Evolutionary conservation across 2,113 vertebrate genomes (phyloP).

Genomic region (Burhinus bistriatus): DNA sequence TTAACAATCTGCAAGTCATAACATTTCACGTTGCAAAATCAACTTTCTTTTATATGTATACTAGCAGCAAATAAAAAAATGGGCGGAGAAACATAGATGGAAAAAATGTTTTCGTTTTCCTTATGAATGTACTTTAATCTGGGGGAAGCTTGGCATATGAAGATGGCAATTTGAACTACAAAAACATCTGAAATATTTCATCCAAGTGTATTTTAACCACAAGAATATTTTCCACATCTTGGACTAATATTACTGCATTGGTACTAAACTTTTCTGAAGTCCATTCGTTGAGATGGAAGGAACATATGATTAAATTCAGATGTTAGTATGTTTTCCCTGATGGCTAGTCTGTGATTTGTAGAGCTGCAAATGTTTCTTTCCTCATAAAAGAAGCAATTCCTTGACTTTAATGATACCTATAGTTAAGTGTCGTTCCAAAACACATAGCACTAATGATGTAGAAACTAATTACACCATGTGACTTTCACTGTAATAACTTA

Average conservation of each 20-base stretch:
- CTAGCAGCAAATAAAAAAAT: background rate
- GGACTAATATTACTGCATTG: background rate
- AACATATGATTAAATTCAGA: slow-evolving; percentile 43
- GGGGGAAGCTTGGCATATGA: background rate
- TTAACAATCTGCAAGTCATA: background rate
- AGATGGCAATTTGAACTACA: background rate
- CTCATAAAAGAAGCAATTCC: slow-evolving; percentile 24
- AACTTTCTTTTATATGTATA: background rate
- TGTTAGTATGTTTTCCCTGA: slow-evolving; percentile 6
- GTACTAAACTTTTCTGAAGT: background rate
- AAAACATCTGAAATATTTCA: background rate
- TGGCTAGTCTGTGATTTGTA: slow-evolving; percentile 26
- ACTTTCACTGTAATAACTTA: background rate
- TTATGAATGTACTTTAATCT: background rate
- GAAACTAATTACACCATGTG: background rate
- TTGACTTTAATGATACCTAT: slow-evolving; percentile 38
- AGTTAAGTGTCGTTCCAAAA: slow-evolving; percentile 36
- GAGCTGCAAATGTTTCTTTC: slow-evolving; percentile 44
- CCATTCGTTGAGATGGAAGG: background rate
- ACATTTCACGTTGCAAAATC: background rate
- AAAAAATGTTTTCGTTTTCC: background rate
- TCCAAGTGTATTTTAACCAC: background rate
- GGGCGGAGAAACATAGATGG: background rate
- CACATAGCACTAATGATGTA: background rate
- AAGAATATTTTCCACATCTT: background rate